These are phyloP conservation scores for Spermophilus dauricus DNA, from an alignment of 2,113 vertebrate genomes.

Conservation along the genomic window DNA sequence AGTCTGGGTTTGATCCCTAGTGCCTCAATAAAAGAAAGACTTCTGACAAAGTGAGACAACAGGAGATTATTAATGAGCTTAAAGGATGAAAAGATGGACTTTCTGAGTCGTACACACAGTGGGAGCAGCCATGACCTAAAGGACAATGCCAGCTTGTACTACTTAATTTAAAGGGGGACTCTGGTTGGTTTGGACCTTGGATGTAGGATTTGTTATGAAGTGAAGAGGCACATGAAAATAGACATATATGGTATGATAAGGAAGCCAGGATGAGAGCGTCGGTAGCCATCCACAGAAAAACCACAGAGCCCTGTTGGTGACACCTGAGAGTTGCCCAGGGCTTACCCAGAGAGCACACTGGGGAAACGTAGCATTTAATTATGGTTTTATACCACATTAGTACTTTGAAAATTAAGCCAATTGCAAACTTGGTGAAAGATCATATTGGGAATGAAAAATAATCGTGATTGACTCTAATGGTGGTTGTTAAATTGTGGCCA, in stretches of 20 bases:
- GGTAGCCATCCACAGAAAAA: not conserved
- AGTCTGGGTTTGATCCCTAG: not conserved
- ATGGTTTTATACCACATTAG: not conserved
- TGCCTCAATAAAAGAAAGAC: not conserved
- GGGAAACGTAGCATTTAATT: not conserved
- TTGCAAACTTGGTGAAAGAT: not conserved
- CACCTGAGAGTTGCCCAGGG: not conserved
- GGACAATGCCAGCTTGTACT: not conserved
- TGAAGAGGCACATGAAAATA: conserved; percentile 41
- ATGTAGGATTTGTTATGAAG: conserved; percentile 21
- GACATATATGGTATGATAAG: not conserved
- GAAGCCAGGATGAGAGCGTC: not conserved
- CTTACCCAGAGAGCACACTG: not conserved
- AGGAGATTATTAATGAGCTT: not conserved
- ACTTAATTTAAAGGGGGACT: conserved; percentile 28
- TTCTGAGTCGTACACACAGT: not conserved
- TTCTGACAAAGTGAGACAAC: conserved; percentile 18
- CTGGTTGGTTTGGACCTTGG: conserved; percentile 35
- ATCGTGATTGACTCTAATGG: not conserved
- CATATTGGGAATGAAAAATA: not conserved
- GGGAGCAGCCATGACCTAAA: not conserved
- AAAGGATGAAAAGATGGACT: not conserved
- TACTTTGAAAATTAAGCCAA: conserved; percentile 39
- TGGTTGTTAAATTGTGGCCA: not conserved
- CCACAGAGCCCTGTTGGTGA: not conserved